phyloP scores from a whole-genome alignment of 2,113 vertebrate genomes.

The Tapirus terrestris region DNA sequence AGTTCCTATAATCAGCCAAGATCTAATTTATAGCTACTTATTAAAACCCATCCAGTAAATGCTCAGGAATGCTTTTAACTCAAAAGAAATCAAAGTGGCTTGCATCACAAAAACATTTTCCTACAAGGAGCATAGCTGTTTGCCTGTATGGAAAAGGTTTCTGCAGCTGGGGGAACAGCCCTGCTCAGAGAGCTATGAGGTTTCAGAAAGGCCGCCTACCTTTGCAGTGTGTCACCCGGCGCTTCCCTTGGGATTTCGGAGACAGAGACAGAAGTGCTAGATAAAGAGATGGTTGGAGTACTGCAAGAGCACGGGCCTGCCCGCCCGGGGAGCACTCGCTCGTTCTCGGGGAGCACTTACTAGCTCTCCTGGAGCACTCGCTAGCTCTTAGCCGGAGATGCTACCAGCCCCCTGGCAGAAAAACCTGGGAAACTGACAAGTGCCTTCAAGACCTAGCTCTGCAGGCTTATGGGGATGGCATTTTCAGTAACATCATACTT shows the following conservation, averaged over 20 bases:
- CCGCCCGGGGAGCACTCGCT: conserved; percentile 21
- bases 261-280: conserved; percentile 95
- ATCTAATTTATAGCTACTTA: conserved; percentile 69
- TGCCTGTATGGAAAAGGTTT: conserved; percentile 45
- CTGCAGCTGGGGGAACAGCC: conserved; percentile 71
- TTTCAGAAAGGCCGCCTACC: conserved; percentile 91
- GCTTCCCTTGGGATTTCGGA: conserved; percentile 98
- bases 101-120: not conserved
- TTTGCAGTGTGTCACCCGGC: conserved; percentile 99
- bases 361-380: not conserved
- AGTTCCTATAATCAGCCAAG: conserved; percentile 46
- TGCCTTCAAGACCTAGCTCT: not conserved
- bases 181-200: conserved; percentile 87
- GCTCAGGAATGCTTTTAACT: conserved; percentile 39
- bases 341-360: not conserved
- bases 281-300: conserved; percentile 87
- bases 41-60: conserved; percentile 60
- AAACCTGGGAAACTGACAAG: not conserved
- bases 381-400: not conserved
- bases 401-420: not conserved
- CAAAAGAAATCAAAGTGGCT: not conserved
- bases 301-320: conserved; percentile 81
- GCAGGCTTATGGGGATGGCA: not conserved
- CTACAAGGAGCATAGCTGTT: not conserved
- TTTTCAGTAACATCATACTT: not conserved